Conservation (phyloP, 2,113 vertebrate species). For the Deroptyus accipitrinus region DNA sequence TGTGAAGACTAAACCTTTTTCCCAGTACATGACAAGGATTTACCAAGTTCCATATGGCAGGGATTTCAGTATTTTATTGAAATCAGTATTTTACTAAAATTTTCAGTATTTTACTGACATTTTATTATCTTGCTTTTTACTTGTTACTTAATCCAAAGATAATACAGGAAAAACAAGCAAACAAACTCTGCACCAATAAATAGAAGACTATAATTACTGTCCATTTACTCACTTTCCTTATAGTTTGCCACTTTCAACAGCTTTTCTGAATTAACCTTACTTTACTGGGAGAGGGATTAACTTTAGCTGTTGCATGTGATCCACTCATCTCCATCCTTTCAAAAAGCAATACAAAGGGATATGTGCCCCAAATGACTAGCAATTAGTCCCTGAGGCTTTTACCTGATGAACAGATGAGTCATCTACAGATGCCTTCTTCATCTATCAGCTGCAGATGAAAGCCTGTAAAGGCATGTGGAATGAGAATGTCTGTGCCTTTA, state of each 20-base stretch:
- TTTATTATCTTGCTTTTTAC: neutral
- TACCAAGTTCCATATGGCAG: neutral
- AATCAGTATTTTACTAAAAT: neutral
- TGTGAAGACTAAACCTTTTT: neutral
- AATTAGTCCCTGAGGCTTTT: neutral
- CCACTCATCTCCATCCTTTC: neutral
- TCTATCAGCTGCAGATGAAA: neutral
- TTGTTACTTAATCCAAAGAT: neutral
- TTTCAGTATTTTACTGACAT: neutral
- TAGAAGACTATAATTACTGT: neutral
- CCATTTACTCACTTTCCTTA: neutral
- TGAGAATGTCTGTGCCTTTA: neutral
- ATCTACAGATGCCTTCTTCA: neutral
- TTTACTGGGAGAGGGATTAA: neutral
- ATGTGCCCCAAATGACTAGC: neutral
- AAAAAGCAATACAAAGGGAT: neutral
- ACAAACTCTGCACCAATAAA: neutral
- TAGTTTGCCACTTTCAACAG: neutral
- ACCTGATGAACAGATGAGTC: neutral
- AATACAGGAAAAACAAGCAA: neutral
- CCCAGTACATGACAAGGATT: neutral
- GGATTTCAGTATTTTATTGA: neutral
- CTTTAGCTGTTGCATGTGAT: neutral
- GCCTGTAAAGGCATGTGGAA: neutral
- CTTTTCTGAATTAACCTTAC: neutral